Evolutionary conservation across 2,113 vertebrate genomes (phyloP), one percentile per base, ranked within the genome.

Genomic region (Esox niger): DNA sequence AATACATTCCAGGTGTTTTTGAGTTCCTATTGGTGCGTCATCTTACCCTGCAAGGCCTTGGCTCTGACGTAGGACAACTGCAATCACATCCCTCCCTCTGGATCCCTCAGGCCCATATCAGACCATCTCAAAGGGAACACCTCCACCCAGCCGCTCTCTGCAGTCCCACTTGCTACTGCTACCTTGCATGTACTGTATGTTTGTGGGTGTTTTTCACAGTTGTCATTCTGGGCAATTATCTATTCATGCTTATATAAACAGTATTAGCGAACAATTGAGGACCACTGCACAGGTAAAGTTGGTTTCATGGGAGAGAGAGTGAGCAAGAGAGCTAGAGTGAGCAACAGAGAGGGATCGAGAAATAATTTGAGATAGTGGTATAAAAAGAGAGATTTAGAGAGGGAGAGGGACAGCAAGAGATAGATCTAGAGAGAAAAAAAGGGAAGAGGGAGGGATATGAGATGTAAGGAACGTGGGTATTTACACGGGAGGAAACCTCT

Each of bases 51-150:
- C n/a, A n/a, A n/a, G n/a, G n/a, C 80, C 80, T 81, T 52, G 62
- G 60, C 75, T 81, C 78, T 88, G 88, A 90, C 87, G 84, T 88
- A 15, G 56, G 80, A 67, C 69, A 84, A 82, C 87, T 88, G 85
- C 66, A 68, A 78, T 30, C 82, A 85, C 75, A 83, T 87, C 80
- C 68, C 82, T 85, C 84, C 84, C 81, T 82, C 49, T 89, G 80
- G 86, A 76, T 70, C 64, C 85, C 80, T 84, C 74, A 73, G 77
- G 69, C 43, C 82, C n/a, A 21, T 88, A 91, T 90, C 88, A 20
- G 30, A 64, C 8, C 69, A 88, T 86, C 84, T 79, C 66, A 63
- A 56, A 47, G 57, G 5, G 78, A 74, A 31, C 61, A 80, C 69
- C 74, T 77, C 85, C 87, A 84, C 82, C 85, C 87, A 79, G 62